Percentiles rank a stretch among this genome's conserved stretches.
Evolutionary conservation across 2,888 invertebrate genomes (phyloP).

Genomic region (Lypha dubia): DNA sequence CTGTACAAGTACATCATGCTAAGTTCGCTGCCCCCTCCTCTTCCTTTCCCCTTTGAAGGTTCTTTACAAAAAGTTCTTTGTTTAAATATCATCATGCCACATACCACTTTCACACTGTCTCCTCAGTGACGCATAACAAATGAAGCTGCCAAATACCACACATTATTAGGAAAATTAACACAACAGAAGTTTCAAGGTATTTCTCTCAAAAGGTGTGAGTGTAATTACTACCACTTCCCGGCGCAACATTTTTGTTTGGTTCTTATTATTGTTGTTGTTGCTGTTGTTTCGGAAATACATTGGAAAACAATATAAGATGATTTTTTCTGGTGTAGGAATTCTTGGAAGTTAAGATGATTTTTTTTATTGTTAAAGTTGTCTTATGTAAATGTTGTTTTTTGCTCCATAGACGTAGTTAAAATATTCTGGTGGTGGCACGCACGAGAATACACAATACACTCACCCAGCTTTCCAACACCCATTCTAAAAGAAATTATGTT

Average conservation of each 20-base stretch:
- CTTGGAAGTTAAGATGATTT: conserved; percentile 17
- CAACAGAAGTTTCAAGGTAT: conserved; percentile 31
- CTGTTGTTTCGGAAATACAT: conserved; percentile 38
- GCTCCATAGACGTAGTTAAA: not conserved
- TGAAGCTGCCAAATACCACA: conserved; percentile 66
- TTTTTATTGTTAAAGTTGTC: conserved; percentile 8
- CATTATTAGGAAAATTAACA: conserved; percentile 66
- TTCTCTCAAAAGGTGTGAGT: not conserved
- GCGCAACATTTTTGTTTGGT: conserved; percentile 15
- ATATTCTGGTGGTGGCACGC: not conserved
- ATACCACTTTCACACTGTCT: not conserved
- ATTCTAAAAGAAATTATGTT: too few relatives aligned
- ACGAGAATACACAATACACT: too few relatives aligned
- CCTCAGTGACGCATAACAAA: conserved; percentile 20
- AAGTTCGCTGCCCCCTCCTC: not conserved
- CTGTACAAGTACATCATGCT: conserved; percentile 10
- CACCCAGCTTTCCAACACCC: too few relatives aligned
- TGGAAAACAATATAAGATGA: not conserved
- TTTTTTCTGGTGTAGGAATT: conserved; percentile 28
- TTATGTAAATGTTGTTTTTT: conserved; percentile 1
- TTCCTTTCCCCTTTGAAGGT: too few relatives aligned
- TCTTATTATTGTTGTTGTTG: conserved; percentile 8
- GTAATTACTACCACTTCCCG: conserved; percentile 23
- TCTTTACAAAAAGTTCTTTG: conserved; percentile 1
- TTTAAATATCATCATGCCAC: not conserved